Conservation (phyloP, 2,113 vertebrate genomes). For the Phrynocephalus versicolor region DNA sequence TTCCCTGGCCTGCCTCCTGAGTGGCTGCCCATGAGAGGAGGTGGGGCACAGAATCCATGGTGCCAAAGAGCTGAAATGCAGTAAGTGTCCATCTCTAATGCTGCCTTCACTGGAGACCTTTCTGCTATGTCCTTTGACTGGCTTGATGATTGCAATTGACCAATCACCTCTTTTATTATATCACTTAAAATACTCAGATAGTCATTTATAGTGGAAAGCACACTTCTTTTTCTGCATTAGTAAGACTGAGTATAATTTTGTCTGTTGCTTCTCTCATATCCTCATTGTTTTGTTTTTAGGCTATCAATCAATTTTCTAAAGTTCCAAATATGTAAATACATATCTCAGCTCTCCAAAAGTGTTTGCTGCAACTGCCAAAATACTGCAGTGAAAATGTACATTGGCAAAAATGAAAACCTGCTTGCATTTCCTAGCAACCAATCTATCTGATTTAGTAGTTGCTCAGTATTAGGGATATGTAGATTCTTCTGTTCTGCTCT, state of each 20-base stretch:
- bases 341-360: neutral
- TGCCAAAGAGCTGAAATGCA: too few species aligned
- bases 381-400: neutral
- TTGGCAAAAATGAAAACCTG: neutral
- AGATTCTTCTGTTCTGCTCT: too few species aligned
- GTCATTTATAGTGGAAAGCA: neutral
- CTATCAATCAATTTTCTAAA: neutral
- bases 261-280: neutral
- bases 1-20: too few species aligned
- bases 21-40: too few species aligned
- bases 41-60: too few species aligned
- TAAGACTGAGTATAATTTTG: neutral
- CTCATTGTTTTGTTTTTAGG: neutral
- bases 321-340: neutral
- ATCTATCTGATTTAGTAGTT: constrained; percentile 48
- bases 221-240: neutral
- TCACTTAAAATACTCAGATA: too few species aligned
- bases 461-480: neutral
- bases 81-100: too few species aligned
- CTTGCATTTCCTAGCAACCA: constrained; percentile 33
- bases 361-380: neutral
- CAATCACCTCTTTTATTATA: neutral
- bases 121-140: too few species aligned
- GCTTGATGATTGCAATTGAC: neutral
- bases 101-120: too few species aligned